Percentiles rank a stretch among this genome's conserved stretches.
Evolutionary conservation across 2,888 invertebrate species (phyloP).

Genomic region (Caenorhabditis becei): DNA sequence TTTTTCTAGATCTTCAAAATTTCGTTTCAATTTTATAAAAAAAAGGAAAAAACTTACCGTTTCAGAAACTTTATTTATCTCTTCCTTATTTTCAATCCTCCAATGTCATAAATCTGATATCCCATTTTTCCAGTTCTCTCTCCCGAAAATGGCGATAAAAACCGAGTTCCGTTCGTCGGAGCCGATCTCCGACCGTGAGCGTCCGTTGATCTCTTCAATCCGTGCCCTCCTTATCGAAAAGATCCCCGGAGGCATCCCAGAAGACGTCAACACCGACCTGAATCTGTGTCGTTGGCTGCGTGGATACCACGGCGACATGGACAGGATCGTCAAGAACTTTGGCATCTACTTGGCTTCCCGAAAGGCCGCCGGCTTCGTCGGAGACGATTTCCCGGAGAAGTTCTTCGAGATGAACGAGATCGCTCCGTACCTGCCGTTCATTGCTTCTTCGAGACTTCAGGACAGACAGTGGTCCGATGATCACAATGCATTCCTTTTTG

Average conservation of each 20-base stretch:
- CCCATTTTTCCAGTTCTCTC: background rate
- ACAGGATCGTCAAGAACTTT: conserved; percentile 66
- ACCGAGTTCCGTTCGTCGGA: conserved; percentile 30
- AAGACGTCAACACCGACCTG: conserved; percentile 72
- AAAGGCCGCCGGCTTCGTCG: conserved; percentile 70
- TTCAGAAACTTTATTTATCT: too few species aligned
- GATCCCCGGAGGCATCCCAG: conserved; percentile 67
- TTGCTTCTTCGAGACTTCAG: conserved; percentile 67
- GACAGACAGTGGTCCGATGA: conserved; percentile 72
- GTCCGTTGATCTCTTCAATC: conserved; percentile 33
- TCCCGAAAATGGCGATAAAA: conserved; percentile 36
- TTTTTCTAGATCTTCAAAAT: too few species aligned
- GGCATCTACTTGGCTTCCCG: conserved; percentile 66
- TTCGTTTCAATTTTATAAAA: too few species aligned
- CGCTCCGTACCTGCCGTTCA: conserved; percentile 63
- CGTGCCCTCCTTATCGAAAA: conserved; percentile 43
- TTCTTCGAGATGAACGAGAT: conserved; percentile 67
- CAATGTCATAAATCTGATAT: too few species aligned
- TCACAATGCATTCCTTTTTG: conserved; percentile 72
- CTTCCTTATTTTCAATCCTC: too few species aligned
- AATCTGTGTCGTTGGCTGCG: conserved; percentile 73
- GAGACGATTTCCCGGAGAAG: conserved; percentile 63
- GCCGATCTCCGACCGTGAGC: conserved; percentile 47
- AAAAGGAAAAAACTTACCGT: too few species aligned
- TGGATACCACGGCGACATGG: conserved; percentile 67